Conservation (phyloP, 1,140 invertebrate genomes). For the Kradibia gibbosae region DNA sequence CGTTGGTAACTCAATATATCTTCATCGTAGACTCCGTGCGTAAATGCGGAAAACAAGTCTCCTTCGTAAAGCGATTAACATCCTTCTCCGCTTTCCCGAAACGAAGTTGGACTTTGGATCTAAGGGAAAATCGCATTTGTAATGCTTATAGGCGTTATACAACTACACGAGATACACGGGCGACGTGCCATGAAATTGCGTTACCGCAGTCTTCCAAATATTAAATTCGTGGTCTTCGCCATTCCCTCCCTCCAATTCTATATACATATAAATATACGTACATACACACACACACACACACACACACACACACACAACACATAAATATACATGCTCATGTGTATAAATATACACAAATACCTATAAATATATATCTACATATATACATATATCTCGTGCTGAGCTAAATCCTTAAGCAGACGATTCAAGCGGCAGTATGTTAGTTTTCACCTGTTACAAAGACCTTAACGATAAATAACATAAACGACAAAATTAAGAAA, state of each 20-base stretch:
- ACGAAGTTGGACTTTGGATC: conserved; percentile 24
- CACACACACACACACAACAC: too few relatives aligned
- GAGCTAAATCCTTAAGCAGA: too few relatives aligned
- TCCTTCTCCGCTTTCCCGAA: conserved; percentile 10
- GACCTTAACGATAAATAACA: conserved; percentile 3
- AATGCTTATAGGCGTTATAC: conserved; percentile 41
- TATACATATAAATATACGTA: too few relatives aligned
- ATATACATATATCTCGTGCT: too few relatives aligned
- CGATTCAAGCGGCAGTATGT: too few relatives aligned
- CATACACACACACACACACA: too few relatives aligned
- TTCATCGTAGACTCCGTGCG: not conserved
- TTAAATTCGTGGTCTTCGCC: conserved; percentile 30
- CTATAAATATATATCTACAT: too few relatives aligned
- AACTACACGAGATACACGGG: not conserved
- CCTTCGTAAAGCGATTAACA: conserved; percentile 44
- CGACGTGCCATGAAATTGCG: conserved; percentile 39
- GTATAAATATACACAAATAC: too few relatives aligned
- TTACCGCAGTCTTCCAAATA: conserved; percentile 32
- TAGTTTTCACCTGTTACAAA: too few relatives aligned
- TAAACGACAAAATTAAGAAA: conserved; percentile 10
- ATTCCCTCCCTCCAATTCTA: not conserved
- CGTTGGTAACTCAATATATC: conserved; percentile 37
- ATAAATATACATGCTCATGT: too few relatives aligned
- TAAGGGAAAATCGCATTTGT: conserved; percentile 47
- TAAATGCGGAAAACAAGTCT: conserved; percentile 39